phyloP scores from a whole-genome alignment of 2,797 vertebrate genomes.

The Sebastes wilsoni region DNA sequence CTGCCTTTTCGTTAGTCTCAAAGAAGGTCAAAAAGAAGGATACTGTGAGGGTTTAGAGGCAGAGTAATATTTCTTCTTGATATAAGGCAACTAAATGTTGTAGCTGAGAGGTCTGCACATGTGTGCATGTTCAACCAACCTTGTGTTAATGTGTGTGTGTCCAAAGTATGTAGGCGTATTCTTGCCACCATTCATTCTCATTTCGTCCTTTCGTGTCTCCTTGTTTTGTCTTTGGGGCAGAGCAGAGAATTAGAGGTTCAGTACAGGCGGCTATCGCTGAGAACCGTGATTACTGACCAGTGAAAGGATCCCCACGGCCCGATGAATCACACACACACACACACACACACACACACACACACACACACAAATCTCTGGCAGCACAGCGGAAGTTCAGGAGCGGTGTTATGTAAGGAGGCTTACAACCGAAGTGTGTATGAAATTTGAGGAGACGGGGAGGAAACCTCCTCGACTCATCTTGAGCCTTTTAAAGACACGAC shows the following conservation, averaged over 20 bases:
- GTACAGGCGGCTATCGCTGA: constrained; percentile 4
- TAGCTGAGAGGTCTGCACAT: background rate
- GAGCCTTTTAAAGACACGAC: background rate
- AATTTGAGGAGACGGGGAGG: constrained; percentile 63
- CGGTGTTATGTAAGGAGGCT: constrained; percentile 59
- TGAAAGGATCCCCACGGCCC: constrained; percentile 52
- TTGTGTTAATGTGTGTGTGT: background rate
- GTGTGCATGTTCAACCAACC: background rate
- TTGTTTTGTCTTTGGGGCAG: constrained; percentile 14
- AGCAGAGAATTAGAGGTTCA: constrained; percentile 17
- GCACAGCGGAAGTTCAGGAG: constrained; percentile 30
- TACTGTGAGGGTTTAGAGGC: background rate
- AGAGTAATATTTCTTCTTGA: background rate
- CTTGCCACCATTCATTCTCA: constrained; percentile 2
- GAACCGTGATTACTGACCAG: constrained; percentile 61
- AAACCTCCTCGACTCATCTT: constrained; percentile 22
- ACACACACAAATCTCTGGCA: constrained; percentile 22
- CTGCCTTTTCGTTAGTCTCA: background rate
- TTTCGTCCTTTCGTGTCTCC: background rate
- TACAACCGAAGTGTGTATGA: constrained; percentile 56
- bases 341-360: background rate
- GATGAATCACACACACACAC: constrained; percentile 8
- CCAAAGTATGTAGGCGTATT: background rate
- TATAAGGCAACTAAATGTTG: background rate
- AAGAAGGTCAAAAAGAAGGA: background rate